Evolutionary conservation across 2,113 vertebrate genomes (phyloP), one percentile per base, ranked within the genome.

Genomic region (Recurvirostra avosetta): DNA sequence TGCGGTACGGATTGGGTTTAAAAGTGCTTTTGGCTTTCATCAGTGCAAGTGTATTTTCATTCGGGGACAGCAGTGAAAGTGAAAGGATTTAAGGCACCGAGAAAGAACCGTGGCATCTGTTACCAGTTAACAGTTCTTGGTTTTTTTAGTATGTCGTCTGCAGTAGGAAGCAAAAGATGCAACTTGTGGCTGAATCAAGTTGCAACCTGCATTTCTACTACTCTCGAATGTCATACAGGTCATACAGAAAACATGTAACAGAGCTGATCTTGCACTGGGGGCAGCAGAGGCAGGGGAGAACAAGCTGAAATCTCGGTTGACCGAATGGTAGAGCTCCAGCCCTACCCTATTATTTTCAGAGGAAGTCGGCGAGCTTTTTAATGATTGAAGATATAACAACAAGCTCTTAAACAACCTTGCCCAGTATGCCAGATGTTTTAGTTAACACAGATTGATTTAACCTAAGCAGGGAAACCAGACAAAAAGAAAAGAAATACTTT

Each of bases 331-430:
- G 30, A 53, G 30, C 58, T 92, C 65, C 43, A 43, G 19, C 45
- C 36, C n/a, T n/a, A 2, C 0, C 1, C 25, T 49, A 19, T 66
- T 19, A 8, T 6, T 71, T 29, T 21, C 19, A 16, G 9, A 74
- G 50, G n/a, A 63, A 27, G 55, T 17, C n/a, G 21, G 23, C 2
- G 4, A 68, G 25, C 59, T 12, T 76, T 40, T 41, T 26, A 26
- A 14, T 5, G 2, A 21, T 40, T 61, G 23, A 72, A 56, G 53
- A 23, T 27, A 26, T 0, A 59, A 55, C 27, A 49, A 29, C 61
- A 50, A 43, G 65, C 27, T 41, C 50, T 70, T 40, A 45, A 36
- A 23, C 29, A 58, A 47, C 11, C 23, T 50, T 52, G 12, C 20
- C 36, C 36, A 1, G 11, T 19, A 21, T 30, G 49, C 16, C 80